phyloP scores from a whole-genome alignment of 1,140 invertebrate genomes.

The Copidosoma floridanum region DNA sequence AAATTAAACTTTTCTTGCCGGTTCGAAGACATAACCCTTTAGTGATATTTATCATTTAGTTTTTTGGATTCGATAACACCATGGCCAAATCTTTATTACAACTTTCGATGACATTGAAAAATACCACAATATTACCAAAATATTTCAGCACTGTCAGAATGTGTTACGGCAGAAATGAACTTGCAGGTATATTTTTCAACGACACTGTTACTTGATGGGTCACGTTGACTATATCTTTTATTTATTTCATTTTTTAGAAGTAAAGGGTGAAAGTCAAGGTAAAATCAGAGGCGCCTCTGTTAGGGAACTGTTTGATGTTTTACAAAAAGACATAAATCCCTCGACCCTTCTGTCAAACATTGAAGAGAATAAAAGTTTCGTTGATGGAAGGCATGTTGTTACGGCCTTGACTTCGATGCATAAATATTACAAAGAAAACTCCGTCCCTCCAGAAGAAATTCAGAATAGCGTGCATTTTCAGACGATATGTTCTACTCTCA shows the following conservation, averaged over 20 bases:
- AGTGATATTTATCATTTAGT: too few species aligned
- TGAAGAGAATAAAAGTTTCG: neutral
- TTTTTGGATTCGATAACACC: too few species aligned
- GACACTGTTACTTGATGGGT: too few species aligned
- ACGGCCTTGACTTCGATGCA: neutral
- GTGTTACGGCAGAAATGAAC: neutral
- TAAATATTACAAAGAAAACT: conserved; percentile 4
- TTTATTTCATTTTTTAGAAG: neutral
- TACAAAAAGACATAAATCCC: too few species aligned
- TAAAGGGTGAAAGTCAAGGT: too few species aligned
- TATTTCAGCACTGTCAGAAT: neutral
- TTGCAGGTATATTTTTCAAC: conserved; percentile 6
- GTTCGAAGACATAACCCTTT: too few species aligned
- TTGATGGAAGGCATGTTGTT: too few species aligned
- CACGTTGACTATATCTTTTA: neutral
- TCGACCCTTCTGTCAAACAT: neutral
- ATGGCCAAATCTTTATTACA: neutral
- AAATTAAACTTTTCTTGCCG: neutral
- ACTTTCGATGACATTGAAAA: neutral
- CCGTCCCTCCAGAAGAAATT: neutral
- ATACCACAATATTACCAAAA: neutral
- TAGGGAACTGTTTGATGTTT: too few species aligned
- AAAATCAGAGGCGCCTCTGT: too few species aligned
- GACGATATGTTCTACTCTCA: neutral
- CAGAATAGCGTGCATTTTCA: neutral